phyloP scores from a whole-genome alignment of 2,113 vertebrate genomes.

The Piliocolobus tephrosceles region DNA sequence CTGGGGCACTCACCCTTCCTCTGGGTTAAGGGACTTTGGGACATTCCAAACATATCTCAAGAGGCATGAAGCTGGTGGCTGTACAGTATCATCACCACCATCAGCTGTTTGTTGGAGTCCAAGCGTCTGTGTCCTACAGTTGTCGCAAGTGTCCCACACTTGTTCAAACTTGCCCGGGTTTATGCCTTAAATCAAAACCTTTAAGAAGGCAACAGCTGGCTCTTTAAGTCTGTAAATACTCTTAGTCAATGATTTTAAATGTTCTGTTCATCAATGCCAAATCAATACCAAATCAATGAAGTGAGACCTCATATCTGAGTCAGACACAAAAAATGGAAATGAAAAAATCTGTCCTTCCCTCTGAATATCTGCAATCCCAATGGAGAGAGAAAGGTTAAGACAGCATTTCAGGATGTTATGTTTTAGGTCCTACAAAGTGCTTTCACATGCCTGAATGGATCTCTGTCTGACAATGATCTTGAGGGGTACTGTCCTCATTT shows the following conservation, averaged over 20 bases:
- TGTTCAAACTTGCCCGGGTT: background rate
- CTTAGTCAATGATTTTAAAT: background rate
- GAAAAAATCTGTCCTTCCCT: background rate
- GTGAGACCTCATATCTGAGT: background rate
- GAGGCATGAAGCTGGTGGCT: rapidly evolving
- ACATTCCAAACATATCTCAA: background rate
- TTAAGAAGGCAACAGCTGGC: background rate
- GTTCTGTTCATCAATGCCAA: background rate
- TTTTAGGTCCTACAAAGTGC: background rate
- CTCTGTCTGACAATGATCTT: background rate
- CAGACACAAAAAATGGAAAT: background rate
- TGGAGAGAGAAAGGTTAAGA: background rate
- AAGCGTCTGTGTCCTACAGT: no score
- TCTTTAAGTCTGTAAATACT: background rate
- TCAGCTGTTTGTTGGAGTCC: background rate
- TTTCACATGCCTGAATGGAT: background rate
- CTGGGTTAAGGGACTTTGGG: background rate
- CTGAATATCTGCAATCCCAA: background rate
- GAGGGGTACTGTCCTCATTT: background rate
- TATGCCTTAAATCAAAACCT: background rate
- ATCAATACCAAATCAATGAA: background rate
- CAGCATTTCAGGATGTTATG: background rate
- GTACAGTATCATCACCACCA: background rate
- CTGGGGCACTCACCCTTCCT: background rate
- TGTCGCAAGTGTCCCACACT: background rate